These are phyloP conservation scores for Daphoenositta chrysoptera DNA, from an alignment of 2,113 vertebrate species.

Conservation along the genomic window DNA sequence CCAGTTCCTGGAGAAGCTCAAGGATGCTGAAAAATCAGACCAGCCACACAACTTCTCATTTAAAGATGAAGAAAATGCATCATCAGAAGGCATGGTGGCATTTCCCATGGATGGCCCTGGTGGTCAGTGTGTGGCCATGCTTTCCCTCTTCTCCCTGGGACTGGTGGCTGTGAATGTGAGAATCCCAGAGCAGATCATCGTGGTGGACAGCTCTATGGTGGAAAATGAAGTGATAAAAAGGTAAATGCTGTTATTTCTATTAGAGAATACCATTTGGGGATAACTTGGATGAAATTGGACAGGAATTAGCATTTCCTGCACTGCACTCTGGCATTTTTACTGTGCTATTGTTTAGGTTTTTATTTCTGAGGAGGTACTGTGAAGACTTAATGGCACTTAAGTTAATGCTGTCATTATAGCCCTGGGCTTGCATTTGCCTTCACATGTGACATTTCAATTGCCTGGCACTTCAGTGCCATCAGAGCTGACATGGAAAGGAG, in stretches of 20 bases:
- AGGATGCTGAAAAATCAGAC: constrained; percentile 62
- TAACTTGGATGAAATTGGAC: neutral
- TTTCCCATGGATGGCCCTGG: constrained; percentile 85
- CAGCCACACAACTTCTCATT: constrained; percentile 67
- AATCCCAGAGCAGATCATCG: constrained; percentile 91
- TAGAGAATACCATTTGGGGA: neutral
- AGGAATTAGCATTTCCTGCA: neutral
- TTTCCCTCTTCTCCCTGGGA: constrained; percentile 86
- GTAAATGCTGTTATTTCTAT: constrained; percentile 29
- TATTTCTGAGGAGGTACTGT: neutral
- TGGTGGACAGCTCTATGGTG: constrained; percentile 90
- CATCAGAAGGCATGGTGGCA: constrained; percentile 66
- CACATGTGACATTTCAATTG: neutral
- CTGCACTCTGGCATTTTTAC: neutral
- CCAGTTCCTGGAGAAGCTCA: constrained; percentile 78
- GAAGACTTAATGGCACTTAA: neutral
- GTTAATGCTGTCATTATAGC: neutral
- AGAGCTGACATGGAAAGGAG: neutral
- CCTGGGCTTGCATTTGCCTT: neutral
- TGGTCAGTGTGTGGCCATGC: constrained; percentile 78
- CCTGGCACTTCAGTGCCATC: neutral
- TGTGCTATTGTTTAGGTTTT: neutral
- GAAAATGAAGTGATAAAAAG: constrained; percentile 86
- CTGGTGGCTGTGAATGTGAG: constrained; percentile 80
- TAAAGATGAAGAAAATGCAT: constrained; percentile 69